Evolutionary conservation across 2,888 invertebrate species (phyloP).

Genomic region (Dione vanillae): DNA sequence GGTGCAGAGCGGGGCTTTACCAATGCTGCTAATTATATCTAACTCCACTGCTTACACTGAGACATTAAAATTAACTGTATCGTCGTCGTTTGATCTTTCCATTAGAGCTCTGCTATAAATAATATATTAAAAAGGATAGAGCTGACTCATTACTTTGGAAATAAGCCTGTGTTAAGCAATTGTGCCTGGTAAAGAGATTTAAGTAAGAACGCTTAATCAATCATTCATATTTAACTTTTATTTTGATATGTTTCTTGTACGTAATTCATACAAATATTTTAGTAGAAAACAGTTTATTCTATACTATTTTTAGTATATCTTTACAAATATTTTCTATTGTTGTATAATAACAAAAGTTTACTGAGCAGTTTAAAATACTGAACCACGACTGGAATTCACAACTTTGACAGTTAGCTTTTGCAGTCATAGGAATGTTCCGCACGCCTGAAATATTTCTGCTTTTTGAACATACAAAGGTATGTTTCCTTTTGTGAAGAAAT

Average conservation of each 20-base stretch:
- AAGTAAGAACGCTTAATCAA: neutral
- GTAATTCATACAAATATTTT: neutral
- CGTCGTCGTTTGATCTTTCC: conserved; percentile 81
- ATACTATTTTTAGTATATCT: neutral
- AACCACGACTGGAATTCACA: conserved; percentile 55
- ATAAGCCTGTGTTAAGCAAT: conserved; percentile 24
- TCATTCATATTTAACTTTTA: neutral
- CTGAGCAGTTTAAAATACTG: conserved; percentile 25
- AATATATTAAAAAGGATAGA: conserved; percentile 69
- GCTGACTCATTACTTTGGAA: conserved; percentile 66
- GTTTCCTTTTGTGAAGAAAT: conserved; percentile 26
- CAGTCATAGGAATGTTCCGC: conserved; percentile 54
- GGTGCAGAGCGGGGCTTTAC: conserved; percentile 65
- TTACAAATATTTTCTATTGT: neutral
- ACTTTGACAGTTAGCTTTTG: conserved; percentile 47
- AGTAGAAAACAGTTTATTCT: neutral
- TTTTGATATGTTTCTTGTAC: neutral
- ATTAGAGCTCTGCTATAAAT: conserved; percentile 79
- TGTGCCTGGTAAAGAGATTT: neutral
- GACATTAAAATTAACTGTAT: conserved; percentile 83
- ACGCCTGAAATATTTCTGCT: conserved; percentile 57
- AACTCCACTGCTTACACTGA: conserved; percentile 75
- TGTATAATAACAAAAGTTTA: conserved; percentile 9
- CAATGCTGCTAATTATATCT: conserved; percentile 81
- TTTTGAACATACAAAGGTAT: conserved; percentile 53